Evolutionary conservation across 1,140 invertebrate genomes (phyloP).

Genomic region (Penaeus chinensis): DNA sequence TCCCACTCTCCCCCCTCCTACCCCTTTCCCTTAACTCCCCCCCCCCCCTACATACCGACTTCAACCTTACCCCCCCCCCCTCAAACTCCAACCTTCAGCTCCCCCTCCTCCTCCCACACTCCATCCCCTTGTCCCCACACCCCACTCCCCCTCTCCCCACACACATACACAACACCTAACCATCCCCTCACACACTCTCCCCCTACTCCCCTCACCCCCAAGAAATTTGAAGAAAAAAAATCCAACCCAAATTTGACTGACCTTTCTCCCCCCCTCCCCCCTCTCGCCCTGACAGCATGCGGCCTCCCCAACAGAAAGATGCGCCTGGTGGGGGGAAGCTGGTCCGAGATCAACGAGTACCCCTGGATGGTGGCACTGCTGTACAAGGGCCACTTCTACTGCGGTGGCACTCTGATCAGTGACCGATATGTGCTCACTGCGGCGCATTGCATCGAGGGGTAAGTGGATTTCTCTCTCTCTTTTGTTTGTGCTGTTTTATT

Average conservation of each 20-base stretch:
- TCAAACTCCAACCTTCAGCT: not conserved
- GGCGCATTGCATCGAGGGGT: conserved; percentile 85
- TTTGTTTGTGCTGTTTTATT: not conserved
- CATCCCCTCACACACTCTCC: no score
- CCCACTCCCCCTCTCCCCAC: not conserved
- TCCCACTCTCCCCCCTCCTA: not conserved
- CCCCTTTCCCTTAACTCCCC: not conserved
- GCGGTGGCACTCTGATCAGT: conserved; percentile 79
- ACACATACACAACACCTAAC: not conserved
- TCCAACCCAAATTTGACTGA: not conserved
- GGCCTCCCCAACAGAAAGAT: conserved; percentile 53
- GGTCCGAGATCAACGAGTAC: conserved; percentile 70
- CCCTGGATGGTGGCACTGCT: conserved; percentile 87
- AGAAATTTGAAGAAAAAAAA: not conserved
- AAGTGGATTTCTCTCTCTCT: conserved; percentile 62
- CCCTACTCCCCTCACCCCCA: no score
- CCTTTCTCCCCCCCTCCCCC: not conserved
- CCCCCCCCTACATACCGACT: not conserved
- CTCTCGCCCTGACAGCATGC: conserved; percentile 46
- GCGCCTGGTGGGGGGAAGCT: conserved; percentile 57
- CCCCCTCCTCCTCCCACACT: no score
- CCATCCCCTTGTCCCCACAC: no score
- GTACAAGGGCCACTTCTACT: conserved; percentile 88
- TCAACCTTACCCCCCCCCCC: not conserved
- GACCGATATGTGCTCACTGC: conserved; percentile 80